phyloP scores from a whole-genome alignment of 2,888 invertebrate species.

The Sclerodermus sp. region DNA sequence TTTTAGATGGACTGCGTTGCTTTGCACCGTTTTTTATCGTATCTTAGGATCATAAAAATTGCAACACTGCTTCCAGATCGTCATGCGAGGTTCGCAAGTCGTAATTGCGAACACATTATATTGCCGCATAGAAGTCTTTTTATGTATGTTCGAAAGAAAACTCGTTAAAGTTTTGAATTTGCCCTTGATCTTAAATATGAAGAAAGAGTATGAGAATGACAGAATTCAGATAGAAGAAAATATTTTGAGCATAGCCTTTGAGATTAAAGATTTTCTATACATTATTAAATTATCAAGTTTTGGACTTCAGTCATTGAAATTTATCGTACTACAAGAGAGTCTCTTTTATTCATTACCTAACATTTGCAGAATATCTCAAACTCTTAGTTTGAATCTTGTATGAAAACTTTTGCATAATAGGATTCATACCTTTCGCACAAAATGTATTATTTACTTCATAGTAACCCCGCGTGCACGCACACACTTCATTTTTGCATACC shows the following conservation, averaged over 20 bases:
- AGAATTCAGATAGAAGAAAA: too few species aligned
- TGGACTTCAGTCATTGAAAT: too few species aligned
- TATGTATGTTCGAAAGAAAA: constrained; percentile 9
- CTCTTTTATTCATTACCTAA: too few species aligned
- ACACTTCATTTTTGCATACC: constrained; percentile 23
- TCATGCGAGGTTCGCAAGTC: constrained; percentile 15
- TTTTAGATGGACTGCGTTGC: not conserved
- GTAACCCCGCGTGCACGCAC: constrained; percentile 26
- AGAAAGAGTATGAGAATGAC: too few species aligned
- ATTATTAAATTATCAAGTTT: too few species aligned
- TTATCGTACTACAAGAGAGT: too few species aligned
- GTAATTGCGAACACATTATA: constrained; percentile 25
- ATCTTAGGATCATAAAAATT: constrained; percentile 21
- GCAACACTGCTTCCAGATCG: constrained; percentile 17
- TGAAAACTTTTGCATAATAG: too few species aligned
- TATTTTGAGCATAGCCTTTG: too few species aligned
- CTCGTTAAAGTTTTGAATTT: constrained; percentile 5
- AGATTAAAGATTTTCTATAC: too few species aligned
- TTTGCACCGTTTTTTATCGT: constrained; percentile 15
- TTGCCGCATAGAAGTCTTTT: constrained; percentile 15
- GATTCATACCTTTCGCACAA: constrained; percentile 4
- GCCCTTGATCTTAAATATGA: not conserved
- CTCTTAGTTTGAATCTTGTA: too few species aligned
- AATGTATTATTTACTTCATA: constrained; percentile 1
- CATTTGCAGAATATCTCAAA: too few species aligned